phyloP scores from a whole-genome alignment of 2,888 invertebrate species.

The Ophonus ardosiacus region DNA sequence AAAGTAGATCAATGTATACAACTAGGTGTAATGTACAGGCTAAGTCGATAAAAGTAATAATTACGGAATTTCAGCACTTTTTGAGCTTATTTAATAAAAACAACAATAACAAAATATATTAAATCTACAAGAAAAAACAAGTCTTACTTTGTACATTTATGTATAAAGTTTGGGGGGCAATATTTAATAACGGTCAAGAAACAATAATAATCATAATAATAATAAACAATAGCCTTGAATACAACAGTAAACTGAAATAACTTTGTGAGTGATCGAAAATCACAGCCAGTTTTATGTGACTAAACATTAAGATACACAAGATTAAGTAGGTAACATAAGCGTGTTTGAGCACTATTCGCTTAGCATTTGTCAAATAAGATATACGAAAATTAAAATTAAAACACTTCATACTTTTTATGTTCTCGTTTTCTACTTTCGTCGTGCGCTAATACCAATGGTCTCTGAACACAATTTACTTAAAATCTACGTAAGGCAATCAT shows the following conservation, averaged over 20 bases:
- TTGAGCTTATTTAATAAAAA: slow-evolving; percentile 24
- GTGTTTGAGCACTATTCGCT: slow-evolving; percentile 25
- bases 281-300: slow-evolving; percentile 55
- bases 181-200: slow-evolving; percentile 15
- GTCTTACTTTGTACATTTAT: not conserved
- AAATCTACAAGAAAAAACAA: slow-evolving; percentile 20
- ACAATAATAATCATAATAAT: not conserved
- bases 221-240: slow-evolving; percentile 38
- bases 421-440: slow-evolving; percentile 15
- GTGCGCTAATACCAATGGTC: slow-evolving; percentile 45
- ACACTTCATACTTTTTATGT: not conserved
- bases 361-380: slow-evolving; percentile 21
- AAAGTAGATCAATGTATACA: slow-evolving; percentile 20
- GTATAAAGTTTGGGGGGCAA: not conserved
- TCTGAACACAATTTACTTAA: slow-evolving; percentile 62
- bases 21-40: slow-evolving; percentile 15
- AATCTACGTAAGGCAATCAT: slow-evolving; percentile 59
- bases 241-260: slow-evolving; percentile 7
- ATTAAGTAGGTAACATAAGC: slow-evolving; percentile 41
- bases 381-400: slow-evolving; percentile 1
- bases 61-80: slow-evolving; percentile 32
- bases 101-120: slow-evolving; percentile 41
- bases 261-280: slow-evolving; percentile 48
- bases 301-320: slow-evolving; percentile 26
- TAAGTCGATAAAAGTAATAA: slow-evolving; percentile 24